Base-by-base conservation (phyloP, 2,797 vertebrate genomes). In the Astyanax mexicanus region DNA sequence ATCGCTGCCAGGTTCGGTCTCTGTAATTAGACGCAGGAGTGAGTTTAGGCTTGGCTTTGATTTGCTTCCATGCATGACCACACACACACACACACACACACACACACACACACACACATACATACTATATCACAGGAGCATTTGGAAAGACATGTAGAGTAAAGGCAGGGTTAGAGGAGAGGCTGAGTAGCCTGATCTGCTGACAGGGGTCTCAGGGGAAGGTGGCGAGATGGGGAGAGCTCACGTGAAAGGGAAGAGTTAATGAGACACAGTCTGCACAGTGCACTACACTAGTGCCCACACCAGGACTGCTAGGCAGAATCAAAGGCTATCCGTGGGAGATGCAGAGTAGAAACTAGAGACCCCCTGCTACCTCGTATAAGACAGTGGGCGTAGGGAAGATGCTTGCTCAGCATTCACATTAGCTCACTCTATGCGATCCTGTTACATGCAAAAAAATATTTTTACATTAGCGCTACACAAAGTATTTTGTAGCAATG, bases 221-320 rank as follows among this genome's bases (percentile, higher is more conserved):
- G 61, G 68, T 9, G 25, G 40, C 27, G 40, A 25, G 54, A 74
- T 32, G 2, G 11, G 15, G 42, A 17, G 42, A 47, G 57, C 58
- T 25, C 19, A 60, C n/a, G 25, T 29, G 60, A 72, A 55, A 72
- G 52, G 64, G 44, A 61, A 72, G 55, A 23, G 52, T 37, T 80
- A 77, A 80, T 80, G 64, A 73, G 74, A 77, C 68, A 66, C 69
- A 32, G 54, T 61, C 17, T 58, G 54, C 62, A 45, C 60, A 65
- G 60, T 8, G 21, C 23, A 61, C n/a, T 38, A 61, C 58, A 38
- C 35, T 40, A 40, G 19, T 55, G 55, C 23, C 10, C 69, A 35
- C 49, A 55, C 29, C 38, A 68, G n/a, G 69, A 55, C 69, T 57
- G 62, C 74, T 62, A 69, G 3, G 42, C 21, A 25, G 23, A 76